Evolutionary conservation across 2,888 invertebrate genomes (phyloP).

Genomic region (Helobdella robusta): DNA sequence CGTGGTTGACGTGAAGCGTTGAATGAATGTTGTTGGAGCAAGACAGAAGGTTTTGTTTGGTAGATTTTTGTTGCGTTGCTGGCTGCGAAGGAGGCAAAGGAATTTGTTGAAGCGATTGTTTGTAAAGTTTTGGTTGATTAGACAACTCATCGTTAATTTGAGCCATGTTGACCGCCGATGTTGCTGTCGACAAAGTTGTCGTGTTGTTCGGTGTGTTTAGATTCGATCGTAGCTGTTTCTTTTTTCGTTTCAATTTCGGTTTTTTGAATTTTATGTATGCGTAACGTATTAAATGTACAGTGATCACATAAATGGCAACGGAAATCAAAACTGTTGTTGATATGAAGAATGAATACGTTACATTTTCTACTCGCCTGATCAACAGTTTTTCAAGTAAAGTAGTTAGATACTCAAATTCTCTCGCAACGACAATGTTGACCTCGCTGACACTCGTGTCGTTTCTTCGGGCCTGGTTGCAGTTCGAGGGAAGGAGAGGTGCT

Average conservation of each 20-base stretch:
- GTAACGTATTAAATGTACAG: constrained; percentile 30
- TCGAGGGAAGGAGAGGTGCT: constrained; percentile 31
- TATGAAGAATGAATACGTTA: constrained; percentile 10
- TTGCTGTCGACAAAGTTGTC: too few relatives aligned
- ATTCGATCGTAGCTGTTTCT: constrained; percentile 21
- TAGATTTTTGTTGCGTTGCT: background rate
- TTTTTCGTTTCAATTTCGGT: constrained; percentile 26
- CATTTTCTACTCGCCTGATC: constrained; percentile 7
- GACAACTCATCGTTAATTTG: too few relatives aligned
- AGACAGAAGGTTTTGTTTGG: too few relatives aligned
- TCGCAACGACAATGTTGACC: constrained; percentile 26
- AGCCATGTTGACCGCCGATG: too few relatives aligned
- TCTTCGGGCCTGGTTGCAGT: constrained; percentile 33
- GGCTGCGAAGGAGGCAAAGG: background rate
- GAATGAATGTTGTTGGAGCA: too few relatives aligned
- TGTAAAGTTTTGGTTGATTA: background rate
- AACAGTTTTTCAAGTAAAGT: constrained; percentile 19
- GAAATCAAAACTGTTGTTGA: constrained; percentile 28
- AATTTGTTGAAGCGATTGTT: background rate
- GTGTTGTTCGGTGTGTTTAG: too few relatives aligned
- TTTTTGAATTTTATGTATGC: constrained; percentile 30
- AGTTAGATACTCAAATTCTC: constrained; percentile 25
- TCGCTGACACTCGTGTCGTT: constrained; percentile 34
- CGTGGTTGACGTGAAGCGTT: too few relatives aligned
- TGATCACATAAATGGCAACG: constrained; percentile 24